A percentile compares a stretch with the other conserved stretches of the same genome.
Conservation (phyloP, 2,888 invertebrate genomes). For the Cerastis leucographa region DNA sequence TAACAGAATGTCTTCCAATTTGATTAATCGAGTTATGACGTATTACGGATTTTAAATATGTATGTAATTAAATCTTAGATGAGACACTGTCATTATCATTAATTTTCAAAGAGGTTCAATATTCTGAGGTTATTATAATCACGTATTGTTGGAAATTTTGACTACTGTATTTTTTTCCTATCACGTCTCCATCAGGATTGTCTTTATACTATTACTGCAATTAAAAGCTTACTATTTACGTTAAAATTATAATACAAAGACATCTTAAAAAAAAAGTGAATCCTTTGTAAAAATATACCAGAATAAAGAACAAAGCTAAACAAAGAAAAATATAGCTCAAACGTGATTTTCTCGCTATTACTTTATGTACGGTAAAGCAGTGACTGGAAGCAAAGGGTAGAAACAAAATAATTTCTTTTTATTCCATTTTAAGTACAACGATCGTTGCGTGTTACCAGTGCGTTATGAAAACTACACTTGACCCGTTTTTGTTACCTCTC, state of each 20-base stretch:
- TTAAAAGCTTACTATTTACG: background rate
- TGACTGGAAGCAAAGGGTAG: conserved; percentile 27
- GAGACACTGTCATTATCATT: background rate
- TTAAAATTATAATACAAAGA: conserved; percentile 1
- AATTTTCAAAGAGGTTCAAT: background rate
- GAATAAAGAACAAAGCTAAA: conserved; percentile 15
- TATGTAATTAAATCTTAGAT: conserved; percentile 7
- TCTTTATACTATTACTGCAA: background rate
- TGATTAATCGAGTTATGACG: conserved; percentile 16
- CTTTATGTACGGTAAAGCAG: conserved; percentile 11
- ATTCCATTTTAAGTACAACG: conserved; percentile 55
- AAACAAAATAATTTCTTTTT: conserved; percentile 54
- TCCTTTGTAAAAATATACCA: background rate
- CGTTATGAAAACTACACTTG: conserved; percentile 81
- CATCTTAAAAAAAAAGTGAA: background rate
- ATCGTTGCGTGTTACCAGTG: conserved; percentile 74
- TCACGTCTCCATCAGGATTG: background rate
- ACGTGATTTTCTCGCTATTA: conserved; percentile 31
- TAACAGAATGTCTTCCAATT: conserved; percentile 41
- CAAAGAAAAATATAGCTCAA: conserved; percentile 39
- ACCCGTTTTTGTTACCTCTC: conserved; percentile 78
- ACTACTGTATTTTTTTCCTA: background rate
- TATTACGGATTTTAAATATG: conserved; percentile 7
- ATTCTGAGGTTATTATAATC: too few relatives aligned
- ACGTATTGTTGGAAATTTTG: conserved; percentile 4